Base-by-base conservation (phyloP, 2,797 vertebrate species). In the Eospalax fontanierii region DNA sequence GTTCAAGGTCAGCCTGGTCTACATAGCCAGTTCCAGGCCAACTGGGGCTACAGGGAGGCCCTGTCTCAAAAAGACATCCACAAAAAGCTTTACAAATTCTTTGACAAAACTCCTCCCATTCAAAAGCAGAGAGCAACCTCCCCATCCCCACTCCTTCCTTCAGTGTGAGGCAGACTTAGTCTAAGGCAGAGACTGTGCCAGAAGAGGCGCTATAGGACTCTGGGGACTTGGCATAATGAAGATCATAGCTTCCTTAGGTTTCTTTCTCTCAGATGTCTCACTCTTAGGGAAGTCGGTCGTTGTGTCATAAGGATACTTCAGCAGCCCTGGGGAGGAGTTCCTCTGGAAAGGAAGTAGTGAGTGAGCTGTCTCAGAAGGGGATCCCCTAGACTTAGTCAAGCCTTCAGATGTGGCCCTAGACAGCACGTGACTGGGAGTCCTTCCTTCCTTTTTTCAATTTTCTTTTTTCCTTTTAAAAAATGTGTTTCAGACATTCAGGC, bases 71-170 rank as follows among this genome's bases (percentile, higher is more conserved):
- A 54, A 54, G 46, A n/a, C n/a, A n/a, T n/a, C n/a, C n/a, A n/a
- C n/a, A n/a, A n/a, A n/a, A n/a, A n/a, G n/a, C n/a, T n/a, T n/a
- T n/a, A n/a, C n/a, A n/a, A n/a, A n/a, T n/a, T n/a, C n/a, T n/a
- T n/a, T n/a, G n/a, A n/a, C n/a, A n/a, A n/a, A n/a, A 50, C 46
- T 28, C 74, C 63, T 57, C 61, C 38, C n/a, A 92, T 83, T 90
- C 75, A 50, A 21, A 71, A 54, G 26, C 30, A 24, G 5, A 76
- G 2, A 11, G 8, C 2, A 54, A 14, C 50, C 50, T 12, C 50
- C 7, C 50, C 50, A 7, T 12, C 50, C 9, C 50, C 50, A 38
- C 2, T 22, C 54, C 90, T 14, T 15, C 40, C 11, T 66, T 86
- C 88, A 73, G 66, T 59, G 14, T 19, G 24, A 21, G 90, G 59